Evolutionary conservation across 2,113 vertebrate genomes (phyloP).

Genomic region (Maccullochella peelii): DNA sequence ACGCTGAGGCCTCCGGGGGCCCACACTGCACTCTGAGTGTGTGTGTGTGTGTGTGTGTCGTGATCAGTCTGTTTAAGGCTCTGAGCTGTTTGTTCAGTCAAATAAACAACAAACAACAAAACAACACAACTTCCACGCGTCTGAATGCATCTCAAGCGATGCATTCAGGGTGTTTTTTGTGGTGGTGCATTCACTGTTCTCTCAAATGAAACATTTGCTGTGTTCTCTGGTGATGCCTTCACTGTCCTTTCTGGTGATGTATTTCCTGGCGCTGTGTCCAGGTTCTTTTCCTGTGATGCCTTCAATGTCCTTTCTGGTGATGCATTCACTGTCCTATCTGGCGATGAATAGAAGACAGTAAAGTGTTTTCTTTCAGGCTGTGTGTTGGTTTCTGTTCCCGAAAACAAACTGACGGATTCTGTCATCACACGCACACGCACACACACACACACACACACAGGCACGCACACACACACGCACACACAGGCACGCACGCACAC

Average conservation of each 20-base stretch:
- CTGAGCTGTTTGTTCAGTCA: neutral
- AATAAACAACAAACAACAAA: slow-evolving; percentile 3
- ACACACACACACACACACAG: slow-evolving; percentile 20
- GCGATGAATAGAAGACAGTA: neutral
- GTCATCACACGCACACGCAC: slow-evolving; percentile 19
- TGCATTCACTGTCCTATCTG: neutral
- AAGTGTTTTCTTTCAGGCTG: neutral
- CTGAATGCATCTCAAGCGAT: too few relatives aligned
- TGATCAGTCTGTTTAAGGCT: slow-evolving; percentile 12
- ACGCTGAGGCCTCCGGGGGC: slow-evolving; percentile 54
- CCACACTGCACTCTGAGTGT: slow-evolving; percentile 13
- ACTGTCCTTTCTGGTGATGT: neutral
- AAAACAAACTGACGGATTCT: neutral
- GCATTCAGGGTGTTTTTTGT: neutral
- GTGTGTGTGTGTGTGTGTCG: slow-evolving; percentile 18
- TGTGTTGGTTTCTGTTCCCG: neutral
- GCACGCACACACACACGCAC: slow-evolving; percentile 13
- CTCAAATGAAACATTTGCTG: neutral
- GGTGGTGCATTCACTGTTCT: slow-evolving; percentile 12
- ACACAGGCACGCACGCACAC: slow-evolving; percentile 10
- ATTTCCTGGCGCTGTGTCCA: too few relatives aligned
- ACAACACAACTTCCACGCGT: neutral
- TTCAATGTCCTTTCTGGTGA: neutral
- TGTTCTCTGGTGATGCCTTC: neutral
- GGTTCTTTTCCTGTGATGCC: neutral